These are phyloP conservation scores for Linurgus olivaceus DNA, from an alignment of 2,797 vertebrate species.

Conservation along the genomic window DNA sequence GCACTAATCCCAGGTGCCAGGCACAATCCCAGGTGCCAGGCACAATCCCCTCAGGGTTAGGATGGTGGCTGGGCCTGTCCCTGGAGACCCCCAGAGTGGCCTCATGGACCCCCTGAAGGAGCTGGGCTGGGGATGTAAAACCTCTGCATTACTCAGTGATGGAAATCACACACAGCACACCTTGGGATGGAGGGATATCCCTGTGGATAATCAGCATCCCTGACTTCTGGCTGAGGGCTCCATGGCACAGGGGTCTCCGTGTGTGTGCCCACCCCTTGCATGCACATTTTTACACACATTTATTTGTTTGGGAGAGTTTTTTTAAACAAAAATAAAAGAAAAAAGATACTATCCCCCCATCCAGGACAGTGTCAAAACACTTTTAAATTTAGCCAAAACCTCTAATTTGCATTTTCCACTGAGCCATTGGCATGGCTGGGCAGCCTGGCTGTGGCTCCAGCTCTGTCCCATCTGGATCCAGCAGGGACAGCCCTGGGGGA, in stretches of 20 bases:
- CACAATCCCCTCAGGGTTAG: background rate
- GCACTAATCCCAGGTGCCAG: no score
- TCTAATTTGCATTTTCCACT: background rate
- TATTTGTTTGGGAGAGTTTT: background rate
- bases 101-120: fast-evolving
- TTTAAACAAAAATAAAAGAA: background rate
- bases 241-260: fast-evolving
- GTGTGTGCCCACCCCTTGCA: background rate
- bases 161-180: fast-evolving
- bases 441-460: background rate
- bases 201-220: background rate
- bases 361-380: background rate
- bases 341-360: background rate
- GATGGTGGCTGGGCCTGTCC: background rate
- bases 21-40: background rate
- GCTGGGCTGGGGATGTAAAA: background rate
- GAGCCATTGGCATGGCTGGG: fast-evolving
- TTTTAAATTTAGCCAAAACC: background rate
- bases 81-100: background rate
- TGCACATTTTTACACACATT: background rate
- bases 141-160: fast-evolving
- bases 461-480: background rate
- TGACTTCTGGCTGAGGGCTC: background rate
- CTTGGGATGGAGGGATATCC: background rate
- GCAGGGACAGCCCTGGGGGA: background rate